Conservation (phyloP, 2,888 invertebrate genomes). For the Malacosoma neustria region DNA sequence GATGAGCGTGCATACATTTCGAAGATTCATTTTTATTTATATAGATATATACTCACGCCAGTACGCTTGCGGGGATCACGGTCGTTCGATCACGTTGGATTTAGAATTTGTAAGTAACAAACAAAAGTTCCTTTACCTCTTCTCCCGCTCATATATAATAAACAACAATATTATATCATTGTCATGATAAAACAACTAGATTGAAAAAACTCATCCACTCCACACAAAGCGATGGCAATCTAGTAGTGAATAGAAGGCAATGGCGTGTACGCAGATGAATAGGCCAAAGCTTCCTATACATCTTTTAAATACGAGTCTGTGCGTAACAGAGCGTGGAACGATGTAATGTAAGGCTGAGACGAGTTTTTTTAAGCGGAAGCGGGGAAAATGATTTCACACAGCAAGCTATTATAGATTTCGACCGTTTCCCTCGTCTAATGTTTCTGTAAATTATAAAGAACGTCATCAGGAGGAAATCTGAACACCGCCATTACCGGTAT, state of each 20-base stretch:
- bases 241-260: neutral
- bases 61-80: no score
- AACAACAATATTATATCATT: neutral
- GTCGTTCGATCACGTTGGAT: no score
- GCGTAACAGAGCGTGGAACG: neutral
- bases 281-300: neutral
- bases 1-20: no score
- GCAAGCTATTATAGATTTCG: no score
- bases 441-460: no score
- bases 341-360: neutral
- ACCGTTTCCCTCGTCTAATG: no score
- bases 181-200: neutral
- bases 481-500: no score
- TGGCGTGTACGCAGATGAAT: neutral
- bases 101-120: no score
- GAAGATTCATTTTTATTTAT: no score
- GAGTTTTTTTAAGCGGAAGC: neutral
- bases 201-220: neutral
- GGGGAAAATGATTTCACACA: no score
- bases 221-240: neutral
- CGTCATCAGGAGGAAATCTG: no score
- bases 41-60: no score
- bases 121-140: neutral
- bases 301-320: neutral
- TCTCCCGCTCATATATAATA: neutral